These are phyloP conservation scores for Plemyria rubiginata DNA, from an alignment of 2,888 invertebrate species.

Conservation along the genomic window DNA sequence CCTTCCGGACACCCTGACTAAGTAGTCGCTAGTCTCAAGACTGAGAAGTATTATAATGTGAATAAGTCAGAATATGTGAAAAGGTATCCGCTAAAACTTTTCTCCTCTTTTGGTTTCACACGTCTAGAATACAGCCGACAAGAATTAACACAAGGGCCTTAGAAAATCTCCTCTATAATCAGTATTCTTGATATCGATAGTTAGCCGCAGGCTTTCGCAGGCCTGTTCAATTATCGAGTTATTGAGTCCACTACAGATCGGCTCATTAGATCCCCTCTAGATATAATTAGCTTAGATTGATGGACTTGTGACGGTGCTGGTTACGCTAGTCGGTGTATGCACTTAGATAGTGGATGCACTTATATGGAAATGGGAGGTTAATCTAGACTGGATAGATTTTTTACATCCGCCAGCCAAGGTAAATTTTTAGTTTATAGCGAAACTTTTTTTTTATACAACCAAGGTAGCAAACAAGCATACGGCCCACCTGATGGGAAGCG, in stretches of 20 bases:
- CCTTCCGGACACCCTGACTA: too few relatives aligned
- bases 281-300: constrained; percentile 31
- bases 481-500: too few relatives aligned
- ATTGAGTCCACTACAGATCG: constrained; percentile 21
- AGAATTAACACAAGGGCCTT: neutral
- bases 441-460: too few relatives aligned
- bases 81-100: too few relatives aligned
- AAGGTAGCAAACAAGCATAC: too few relatives aligned
- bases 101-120: neutral
- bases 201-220: constrained; percentile 10
- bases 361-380: constrained; percentile 14
- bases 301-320: constrained; percentile 20
- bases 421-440: too few relatives aligned
- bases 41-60: too few relatives aligned
- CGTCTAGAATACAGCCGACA: neutral
- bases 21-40: too few relatives aligned
- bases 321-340: constrained; percentile 7
- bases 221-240: constrained; percentile 32
- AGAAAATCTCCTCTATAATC: constrained; percentile 10
- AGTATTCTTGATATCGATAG: constrained; percentile 6
- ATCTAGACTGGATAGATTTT: constrained; percentile 14
- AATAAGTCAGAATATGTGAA: too few relatives aligned
- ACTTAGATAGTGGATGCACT: constrained; percentile 1
- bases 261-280: constrained; percentile 24
- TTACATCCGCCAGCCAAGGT: too few relatives aligned